phyloP scores from a whole-genome alignment of 2,113 vertebrate species.

The Sinocyclocheilus anshuiensis region DNA sequence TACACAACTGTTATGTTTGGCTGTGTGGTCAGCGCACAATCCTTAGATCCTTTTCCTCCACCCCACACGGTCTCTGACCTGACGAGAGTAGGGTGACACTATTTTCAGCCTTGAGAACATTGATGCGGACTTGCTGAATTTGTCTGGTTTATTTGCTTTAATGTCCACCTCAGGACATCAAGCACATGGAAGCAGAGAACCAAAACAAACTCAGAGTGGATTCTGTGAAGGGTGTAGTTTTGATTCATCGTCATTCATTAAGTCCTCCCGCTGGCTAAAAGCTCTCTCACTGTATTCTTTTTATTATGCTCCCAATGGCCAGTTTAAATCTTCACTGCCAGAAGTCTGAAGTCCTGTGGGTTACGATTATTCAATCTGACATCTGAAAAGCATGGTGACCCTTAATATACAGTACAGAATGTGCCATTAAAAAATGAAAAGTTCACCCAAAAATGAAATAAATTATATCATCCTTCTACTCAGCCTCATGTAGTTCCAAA shows the following conservation, averaged over 20 bases:
- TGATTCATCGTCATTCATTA: conserved; percentile 8
- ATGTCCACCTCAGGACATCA: conserved; percentile 7
- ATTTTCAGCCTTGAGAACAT: not conserved
- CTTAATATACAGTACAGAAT: not conserved
- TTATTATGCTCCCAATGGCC: not conserved
- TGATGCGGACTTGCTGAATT: not conserved
- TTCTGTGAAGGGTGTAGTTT: conserved; percentile 14
- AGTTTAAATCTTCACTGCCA: conserved; percentile 24
- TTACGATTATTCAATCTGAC: conserved; percentile 15
- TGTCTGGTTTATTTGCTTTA: conserved; percentile 26
- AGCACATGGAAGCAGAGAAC: not conserved
- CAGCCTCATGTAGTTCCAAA: not conserved
- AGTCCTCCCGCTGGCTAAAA: conserved; percentile 1
- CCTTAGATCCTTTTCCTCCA: not conserved
- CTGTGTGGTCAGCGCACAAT: conserved; percentile 38
- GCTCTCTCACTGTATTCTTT: not conserved
- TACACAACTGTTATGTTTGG: conserved; percentile 61
- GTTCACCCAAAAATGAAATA: not conserved
- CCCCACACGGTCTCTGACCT: not conserved
- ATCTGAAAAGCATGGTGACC: conserved; percentile 14
- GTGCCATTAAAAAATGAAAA: not conserved
- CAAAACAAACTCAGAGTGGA: conserved; percentile 30
- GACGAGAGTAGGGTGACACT: not conserved
- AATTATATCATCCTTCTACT: not conserved
- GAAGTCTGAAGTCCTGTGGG: not conserved